A percentile compares a stretch with the other conserved stretches of the same genome.
These are phyloP conservation scores for Drosophila pandora DNA, from an alignment of 1,140 invertebrate genomes.

Conservation along the genomic window DNA sequence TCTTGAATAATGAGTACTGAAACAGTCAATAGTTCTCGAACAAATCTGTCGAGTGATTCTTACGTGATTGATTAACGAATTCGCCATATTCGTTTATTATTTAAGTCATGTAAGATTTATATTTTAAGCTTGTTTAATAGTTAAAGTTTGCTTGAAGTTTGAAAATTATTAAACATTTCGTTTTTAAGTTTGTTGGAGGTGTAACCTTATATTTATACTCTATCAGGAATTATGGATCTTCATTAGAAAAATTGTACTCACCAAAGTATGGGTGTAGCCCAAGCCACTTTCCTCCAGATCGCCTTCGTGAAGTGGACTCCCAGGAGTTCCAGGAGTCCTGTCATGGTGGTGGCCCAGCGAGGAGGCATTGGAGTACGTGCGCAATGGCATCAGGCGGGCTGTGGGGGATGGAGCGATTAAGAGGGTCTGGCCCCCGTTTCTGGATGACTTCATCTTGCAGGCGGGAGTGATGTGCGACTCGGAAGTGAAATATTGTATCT, in stretches of 20 bases:
- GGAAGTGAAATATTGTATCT: slow-evolving; percentile 31
- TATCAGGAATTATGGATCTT: no score
- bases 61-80: not conserved
- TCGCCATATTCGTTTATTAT: not conserved
- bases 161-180: no score
- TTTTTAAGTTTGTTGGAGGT: no score
- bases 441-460: slow-evolving; percentile 56
- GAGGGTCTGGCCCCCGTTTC: slow-evolving; percentile 63
- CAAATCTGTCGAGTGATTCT: not conserved
- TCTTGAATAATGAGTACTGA: slow-evolving; percentile 15
- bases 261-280: slow-evolving; percentile 92
- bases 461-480: slow-evolving; percentile 21
- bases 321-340: slow-evolving; percentile 12
- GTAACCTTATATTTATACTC: no score
- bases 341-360: slow-evolving; percentile 63
- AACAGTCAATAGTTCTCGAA: not conserved
- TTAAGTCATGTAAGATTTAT: not conserved
- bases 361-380: slow-evolving; percentile 73
- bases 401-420: slow-evolving; percentile 59
- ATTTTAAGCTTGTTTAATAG: not conserved
- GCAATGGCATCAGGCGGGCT: slow-evolving; percentile 41
- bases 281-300: slow-evolving; percentile 87
- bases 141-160: no score
- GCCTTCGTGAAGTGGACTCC: slow-evolving; percentile 41
- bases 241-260: slow-evolving; percentile 84